Evolutionary conservation across 2,797 vertebrate species (phyloP).

Genomic region (Crax fasciolata): DNA sequence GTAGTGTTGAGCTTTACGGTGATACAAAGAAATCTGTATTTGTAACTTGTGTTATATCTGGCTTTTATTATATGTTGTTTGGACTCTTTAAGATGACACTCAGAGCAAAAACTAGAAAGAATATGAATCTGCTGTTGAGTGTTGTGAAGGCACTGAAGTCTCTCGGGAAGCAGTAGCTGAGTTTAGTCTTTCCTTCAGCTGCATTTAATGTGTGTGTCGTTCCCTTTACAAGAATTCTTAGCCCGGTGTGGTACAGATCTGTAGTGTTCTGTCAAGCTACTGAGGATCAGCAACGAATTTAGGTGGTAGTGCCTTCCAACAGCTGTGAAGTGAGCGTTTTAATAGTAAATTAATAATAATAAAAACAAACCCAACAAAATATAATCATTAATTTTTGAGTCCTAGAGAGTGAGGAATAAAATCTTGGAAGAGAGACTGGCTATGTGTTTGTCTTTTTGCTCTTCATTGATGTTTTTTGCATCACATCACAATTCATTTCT

Average conservation of each 20-base stretch:
- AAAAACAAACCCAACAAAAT: background rate
- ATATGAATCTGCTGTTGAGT: background rate
- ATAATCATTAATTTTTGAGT: background rate
- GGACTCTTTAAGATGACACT: background rate
- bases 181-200: slow-evolving; percentile 61
- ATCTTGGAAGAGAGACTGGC: background rate
- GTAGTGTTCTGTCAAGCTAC: background rate
- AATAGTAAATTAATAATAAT: background rate
- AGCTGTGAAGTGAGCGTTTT: slow-evolving; percentile 11
- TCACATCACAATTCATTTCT: background rate
- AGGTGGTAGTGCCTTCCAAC: background rate
- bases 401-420: background rate
- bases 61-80: background rate
- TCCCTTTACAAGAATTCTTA: slow-evolving; percentile 9
- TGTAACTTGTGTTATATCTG: background rate
- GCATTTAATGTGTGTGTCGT: slow-evolving; percentile 9
- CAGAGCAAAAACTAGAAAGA: background rate
- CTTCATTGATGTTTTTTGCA: background rate
- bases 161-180: slow-evolving; percentile 38
- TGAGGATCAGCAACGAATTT: background rate
- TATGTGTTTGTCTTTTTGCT: background rate
- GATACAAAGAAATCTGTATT: background rate
- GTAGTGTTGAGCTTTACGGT: background rate
- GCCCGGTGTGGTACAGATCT: background rate
- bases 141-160: slow-evolving; percentile 19